Conservation (phyloP, 2,113 vertebrate species). For the Brachionichthys hirsutus region DNA sequence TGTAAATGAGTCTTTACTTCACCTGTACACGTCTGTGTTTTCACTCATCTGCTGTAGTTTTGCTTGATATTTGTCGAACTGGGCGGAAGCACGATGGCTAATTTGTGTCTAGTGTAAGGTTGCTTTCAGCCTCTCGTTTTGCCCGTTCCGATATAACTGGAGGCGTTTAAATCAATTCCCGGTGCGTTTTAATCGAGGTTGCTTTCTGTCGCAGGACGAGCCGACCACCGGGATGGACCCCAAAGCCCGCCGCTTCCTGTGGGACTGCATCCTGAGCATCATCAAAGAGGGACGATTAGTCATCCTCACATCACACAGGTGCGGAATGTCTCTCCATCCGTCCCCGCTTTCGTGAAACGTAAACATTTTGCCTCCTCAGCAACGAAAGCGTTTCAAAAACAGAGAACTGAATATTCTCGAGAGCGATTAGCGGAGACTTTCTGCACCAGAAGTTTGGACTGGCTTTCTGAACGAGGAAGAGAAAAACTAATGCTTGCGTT, state of each 20-base stretch:
- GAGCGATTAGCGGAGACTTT: slow-evolving; percentile 11
- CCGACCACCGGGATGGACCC: slow-evolving; percentile 99
- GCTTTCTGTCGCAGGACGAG: slow-evolving; percentile 82
- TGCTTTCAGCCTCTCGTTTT: neutral
- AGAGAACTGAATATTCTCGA: too few relatives aligned
- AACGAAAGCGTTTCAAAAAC: too few relatives aligned
- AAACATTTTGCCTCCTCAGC: too few relatives aligned
- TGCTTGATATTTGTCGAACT: neutral
- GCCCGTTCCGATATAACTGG: neutral
- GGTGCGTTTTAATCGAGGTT: neutral
- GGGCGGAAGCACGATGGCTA: too few relatives aligned
- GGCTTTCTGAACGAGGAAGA: neutral
- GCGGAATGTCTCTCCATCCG: slow-evolving; percentile 1
- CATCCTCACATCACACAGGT: slow-evolving; percentile 97
- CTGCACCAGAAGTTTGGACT: slow-evolving; percentile 32
- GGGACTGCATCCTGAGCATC: slow-evolving; percentile 94
- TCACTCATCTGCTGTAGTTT: neutral
- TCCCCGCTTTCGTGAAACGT: too few relatives aligned
- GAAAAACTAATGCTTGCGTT: slow-evolving; percentile 7
- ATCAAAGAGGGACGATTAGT: slow-evolving; percentile 95
- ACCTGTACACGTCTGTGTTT: slow-evolving; percentile 8
- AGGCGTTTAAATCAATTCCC: neutral
- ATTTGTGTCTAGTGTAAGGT: neutral
- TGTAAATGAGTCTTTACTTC: slow-evolving; percentile 11
- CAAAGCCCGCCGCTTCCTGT: slow-evolving; percentile 93